Percentiles rank a stretch among this genome's conserved stretches.
These are phyloP conservation scores for Furcifer pardalis DNA, from an alignment of 2,797 vertebrate genomes.

Conservation along the genomic window DNA sequence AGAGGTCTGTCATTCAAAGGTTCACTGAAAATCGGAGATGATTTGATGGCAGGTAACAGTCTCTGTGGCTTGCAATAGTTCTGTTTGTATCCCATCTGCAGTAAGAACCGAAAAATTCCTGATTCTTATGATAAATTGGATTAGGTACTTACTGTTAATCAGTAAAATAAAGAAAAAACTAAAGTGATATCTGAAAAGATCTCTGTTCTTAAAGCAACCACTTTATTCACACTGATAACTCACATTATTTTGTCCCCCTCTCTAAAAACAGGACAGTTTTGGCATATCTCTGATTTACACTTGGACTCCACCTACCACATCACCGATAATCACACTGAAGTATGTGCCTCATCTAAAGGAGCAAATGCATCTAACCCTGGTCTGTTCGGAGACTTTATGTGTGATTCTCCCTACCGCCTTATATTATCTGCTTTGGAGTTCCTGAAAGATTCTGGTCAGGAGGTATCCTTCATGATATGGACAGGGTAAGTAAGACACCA, in stretches of 20 bases:
- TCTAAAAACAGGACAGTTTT: constrained; percentile 86
- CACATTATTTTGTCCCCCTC: constrained; percentile 49
- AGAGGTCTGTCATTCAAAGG: too few species aligned
- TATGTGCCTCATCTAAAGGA: constrained; percentile 94
- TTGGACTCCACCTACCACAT: constrained; percentile 92
- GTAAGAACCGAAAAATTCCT: too few species aligned
- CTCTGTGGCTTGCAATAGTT: too few species aligned
- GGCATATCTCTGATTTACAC: constrained; percentile 96
- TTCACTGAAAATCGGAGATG: too few species aligned
- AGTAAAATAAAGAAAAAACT: too few species aligned
- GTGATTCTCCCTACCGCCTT: constrained; percentile 93
- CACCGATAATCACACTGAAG: constrained; percentile 85
- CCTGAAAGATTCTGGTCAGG: constrained; percentile 81
- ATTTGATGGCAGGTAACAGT: too few species aligned
- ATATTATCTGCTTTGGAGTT: constrained; percentile 90
- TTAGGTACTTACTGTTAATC: too few species aligned
- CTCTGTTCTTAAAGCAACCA: too few species aligned
- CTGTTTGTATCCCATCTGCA: too few species aligned
- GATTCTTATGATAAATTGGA: too few species aligned
- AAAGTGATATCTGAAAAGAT: too few species aligned
- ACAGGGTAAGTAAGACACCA: constrained; percentile 81
- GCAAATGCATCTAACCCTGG: constrained; percentile 84
- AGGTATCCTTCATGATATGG: constrained; percentile 93
- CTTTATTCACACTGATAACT: background rate
- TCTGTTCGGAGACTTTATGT: constrained; percentile 89